Evolutionary conservation across 2,888 invertebrate species (phyloP).

Genomic region (Notocelia uddmanniana): DNA sequence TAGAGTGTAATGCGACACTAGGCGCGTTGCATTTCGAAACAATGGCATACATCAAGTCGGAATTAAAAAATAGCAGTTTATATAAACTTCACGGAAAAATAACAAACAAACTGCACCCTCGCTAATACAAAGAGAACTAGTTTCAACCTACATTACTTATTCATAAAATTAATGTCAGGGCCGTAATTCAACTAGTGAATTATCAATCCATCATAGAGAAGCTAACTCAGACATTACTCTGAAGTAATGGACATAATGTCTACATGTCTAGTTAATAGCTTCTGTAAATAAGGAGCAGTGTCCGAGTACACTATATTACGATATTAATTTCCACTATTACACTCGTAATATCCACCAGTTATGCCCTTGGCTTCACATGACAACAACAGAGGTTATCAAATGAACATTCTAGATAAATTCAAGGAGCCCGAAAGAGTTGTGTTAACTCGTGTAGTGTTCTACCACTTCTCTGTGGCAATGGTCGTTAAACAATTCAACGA

Average conservation of each 20-base stretch:
- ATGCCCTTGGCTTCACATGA: constrained; percentile 5
- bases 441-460: constrained; percentile 13
- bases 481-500: constrained; percentile 37
- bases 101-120: constrained; percentile 13
- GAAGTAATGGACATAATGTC: constrained; percentile 24
- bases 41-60: constrained; percentile 13
- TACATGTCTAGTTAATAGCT: constrained; percentile 15
- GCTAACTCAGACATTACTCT: constrained; percentile 1
- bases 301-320: constrained; percentile 9
- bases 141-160: constrained; percentile 20
- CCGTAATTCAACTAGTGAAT: constrained; percentile 17
- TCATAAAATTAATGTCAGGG: constrained; percentile 41
- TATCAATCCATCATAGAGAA: constrained; percentile 23
- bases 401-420: constrained; percentile 14
- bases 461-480: constrained; percentile 15
- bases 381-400: constrained; percentile 15
- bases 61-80: constrained; percentile 3
- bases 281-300: constrained; percentile 11
- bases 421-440: not conserved
- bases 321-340: not conserved
- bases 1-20: constrained; percentile 23
- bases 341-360: not conserved
- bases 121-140: constrained; percentile 10
- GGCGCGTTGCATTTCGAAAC: constrained; percentile 11
- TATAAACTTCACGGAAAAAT: constrained; percentile 7